Evolutionary conservation across 2,888 invertebrate genomes (phyloP).

Genomic region (Trichogramma dendrolimi): DNA sequence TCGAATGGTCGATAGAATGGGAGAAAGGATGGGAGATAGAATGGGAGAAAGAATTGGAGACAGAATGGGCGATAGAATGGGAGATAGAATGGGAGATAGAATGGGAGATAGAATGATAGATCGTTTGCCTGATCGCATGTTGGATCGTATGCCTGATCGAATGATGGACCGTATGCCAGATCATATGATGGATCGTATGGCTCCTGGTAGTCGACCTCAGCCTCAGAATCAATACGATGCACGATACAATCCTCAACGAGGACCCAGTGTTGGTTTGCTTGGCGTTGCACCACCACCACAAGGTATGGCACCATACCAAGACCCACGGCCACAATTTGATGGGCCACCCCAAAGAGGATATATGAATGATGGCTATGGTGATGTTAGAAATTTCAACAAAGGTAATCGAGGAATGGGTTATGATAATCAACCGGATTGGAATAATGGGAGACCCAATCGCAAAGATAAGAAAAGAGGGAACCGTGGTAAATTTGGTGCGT

Average conservation of each 20-base stretch:
- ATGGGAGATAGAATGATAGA: conserved; percentile 43
- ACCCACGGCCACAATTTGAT: conserved; percentile 37
- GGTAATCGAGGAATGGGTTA: conserved; percentile 32
- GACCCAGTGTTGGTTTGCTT: conserved; percentile 45
- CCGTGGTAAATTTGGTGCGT: conserved; percentile 24
- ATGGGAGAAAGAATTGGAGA: conserved; percentile 29
- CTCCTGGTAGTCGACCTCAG: conserved; percentile 19
- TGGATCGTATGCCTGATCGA: conserved; percentile 52
- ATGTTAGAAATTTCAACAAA: conserved; percentile 31
- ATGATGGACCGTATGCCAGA: conserved; percentile 55
- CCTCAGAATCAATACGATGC: conserved; percentile 44
- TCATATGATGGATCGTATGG: neutral
- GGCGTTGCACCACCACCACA: conserved; percentile 43
- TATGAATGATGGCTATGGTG: conserved; percentile 17
- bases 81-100: conserved; percentile 49
- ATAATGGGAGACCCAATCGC: conserved; percentile 18
- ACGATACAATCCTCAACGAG: conserved; percentile 39
- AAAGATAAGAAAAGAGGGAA: conserved; percentile 22
- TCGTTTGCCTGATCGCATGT: conserved; percentile 1
- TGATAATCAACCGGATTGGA: conserved; percentile 43
- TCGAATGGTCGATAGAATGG: conserved; percentile 41
- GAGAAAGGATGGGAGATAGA: conserved; percentile 40
- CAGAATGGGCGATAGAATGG: conserved; percentile 16
- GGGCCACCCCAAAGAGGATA: conserved; percentile 28
- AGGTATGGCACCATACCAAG: conserved; percentile 40